Percentiles rank a stretch among this genome's conserved stretches.
Conservation (phyloP, 2,113 vertebrate species). For the Acanthochromis polyacanthus region DNA sequence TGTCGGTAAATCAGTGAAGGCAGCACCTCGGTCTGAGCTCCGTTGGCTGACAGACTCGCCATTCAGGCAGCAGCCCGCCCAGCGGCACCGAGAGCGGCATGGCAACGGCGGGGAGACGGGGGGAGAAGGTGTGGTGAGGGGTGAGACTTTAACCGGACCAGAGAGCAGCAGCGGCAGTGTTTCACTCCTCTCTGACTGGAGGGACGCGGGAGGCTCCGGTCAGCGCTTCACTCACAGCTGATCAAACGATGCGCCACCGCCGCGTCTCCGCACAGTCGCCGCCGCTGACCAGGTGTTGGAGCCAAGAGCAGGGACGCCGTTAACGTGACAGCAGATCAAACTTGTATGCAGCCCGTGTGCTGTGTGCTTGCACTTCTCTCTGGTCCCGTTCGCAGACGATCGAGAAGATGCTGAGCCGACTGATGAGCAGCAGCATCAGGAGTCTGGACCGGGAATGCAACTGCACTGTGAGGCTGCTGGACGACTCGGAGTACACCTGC, state of each 20-base stretch:
- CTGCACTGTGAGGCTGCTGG: slow-evolving; percentile 97
- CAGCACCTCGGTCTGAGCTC: slow-evolving; percentile 34
- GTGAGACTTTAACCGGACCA: slow-evolving; percentile 55
- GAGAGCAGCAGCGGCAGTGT: slow-evolving; percentile 19
- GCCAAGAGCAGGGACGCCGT: slow-evolving; percentile 56
- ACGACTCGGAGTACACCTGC: slow-evolving; percentile 98
- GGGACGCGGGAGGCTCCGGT: slow-evolving; percentile 21
- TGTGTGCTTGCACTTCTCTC: slow-evolving; percentile 57
- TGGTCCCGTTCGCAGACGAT: slow-evolving; percentile 72
- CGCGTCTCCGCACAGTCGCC: slow-evolving; percentile 36
- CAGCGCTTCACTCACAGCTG: slow-evolving; percentile 21
- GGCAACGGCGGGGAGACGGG: slow-evolving; percentile 45
- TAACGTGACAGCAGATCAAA: slow-evolving; percentile 63
- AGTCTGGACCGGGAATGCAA: slow-evolving; percentile 95
- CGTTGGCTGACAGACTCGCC: slow-evolving; percentile 43
- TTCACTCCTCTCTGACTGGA: slow-evolving; percentile 22
- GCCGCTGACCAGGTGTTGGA: slow-evolving; percentile 71
- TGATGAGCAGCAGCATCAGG: slow-evolving; percentile 97
- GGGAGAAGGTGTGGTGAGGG: slow-evolving; percentile 56
- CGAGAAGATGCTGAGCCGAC: slow-evolving; percentile 95
- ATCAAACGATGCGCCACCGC: slow-evolving; percentile 70
- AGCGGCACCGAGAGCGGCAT: slow-evolving; percentile 45
- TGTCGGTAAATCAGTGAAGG: slow-evolving; percentile 30
- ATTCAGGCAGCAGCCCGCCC: slow-evolving; percentile 52
- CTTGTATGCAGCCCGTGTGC: slow-evolving; percentile 60